Percentiles rank a stretch among this genome's conserved stretches.
Evolutionary conservation across 2,888 invertebrate genomes (phyloP).

Genomic region (Caenorhabditis zanzibari): DNA sequence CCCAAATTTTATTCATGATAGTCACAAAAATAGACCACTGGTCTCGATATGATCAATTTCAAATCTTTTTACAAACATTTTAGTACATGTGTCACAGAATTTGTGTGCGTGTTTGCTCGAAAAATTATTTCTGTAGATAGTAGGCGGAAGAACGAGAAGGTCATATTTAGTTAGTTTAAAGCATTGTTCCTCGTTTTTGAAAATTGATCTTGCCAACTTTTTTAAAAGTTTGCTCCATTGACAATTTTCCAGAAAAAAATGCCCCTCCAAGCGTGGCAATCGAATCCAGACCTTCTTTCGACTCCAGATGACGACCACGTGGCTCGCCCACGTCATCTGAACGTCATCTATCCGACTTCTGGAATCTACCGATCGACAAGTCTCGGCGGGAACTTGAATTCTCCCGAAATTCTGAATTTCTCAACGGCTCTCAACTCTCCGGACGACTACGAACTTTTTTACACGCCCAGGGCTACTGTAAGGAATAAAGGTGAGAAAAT

Average conservation of each 20-base stretch:
- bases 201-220: neutral
- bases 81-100: too few relatives aligned
- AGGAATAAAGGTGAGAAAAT: constrained; percentile 24
- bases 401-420: neutral
- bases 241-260: constrained; percentile 2
- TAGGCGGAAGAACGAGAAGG: neutral
- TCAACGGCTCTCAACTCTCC: neutral
- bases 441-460: constrained; percentile 28
- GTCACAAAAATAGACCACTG: constrained; percentile 11
- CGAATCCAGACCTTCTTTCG: constrained; percentile 17
- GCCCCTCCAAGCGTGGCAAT: constrained; percentile 25
- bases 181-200: neutral
- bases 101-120: neutral
- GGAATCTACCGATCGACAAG: constrained; percentile 22
- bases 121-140: constrained; percentile 15
- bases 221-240: neutral
- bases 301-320: neutral
- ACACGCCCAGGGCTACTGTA: constrained; percentile 51
- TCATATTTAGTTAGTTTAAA: neutral
- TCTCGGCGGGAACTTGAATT: constrained; percentile 22
- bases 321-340: neutral
- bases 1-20: neutral
- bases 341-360: neutral
- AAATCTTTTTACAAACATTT: constrained; percentile 19
- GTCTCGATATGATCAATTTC: constrained; percentile 45